Base-by-base conservation (phyloP, 2,888 invertebrate genomes). In the Acanthosepion pharaonis region DNA sequence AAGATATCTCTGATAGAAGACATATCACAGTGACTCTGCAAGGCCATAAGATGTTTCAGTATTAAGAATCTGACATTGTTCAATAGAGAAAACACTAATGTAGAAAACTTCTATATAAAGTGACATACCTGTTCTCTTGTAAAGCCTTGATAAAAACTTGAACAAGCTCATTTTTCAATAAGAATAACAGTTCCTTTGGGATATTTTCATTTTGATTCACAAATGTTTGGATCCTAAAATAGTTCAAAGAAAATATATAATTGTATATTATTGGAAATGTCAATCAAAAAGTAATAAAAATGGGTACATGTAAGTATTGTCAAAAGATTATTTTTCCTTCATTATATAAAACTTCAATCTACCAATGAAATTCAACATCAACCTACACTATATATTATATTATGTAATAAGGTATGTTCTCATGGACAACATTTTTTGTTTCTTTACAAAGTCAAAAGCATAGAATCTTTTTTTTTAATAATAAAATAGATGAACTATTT, bases 71-170 rank as follows among this genome's bases (percentile, higher is more conserved):
- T 59, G 59, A 59, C 59, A 23, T 51, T 4, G 51, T 51, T 51
- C 15, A 15, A 8, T 59, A 59, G 59, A n/a, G 11, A 3, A 0
- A 78, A 78, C 11, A 15, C 0, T 33, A 33, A 15, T 51, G 11
- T 6, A 59, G 53, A 94, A 4, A 78, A 9, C n/a, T 48, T 49
- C 8, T 64, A 15, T 64, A 91, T 59, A 91, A 91, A n/a, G 28
- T 53, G n/a, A 91, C 95, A 95, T 95, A 97, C 97, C 96, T 97
- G 95, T 97, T 96, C 93, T 96, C 96, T 94, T 97, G 97, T 59
- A 97, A 95, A 51, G 97, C 96, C 59, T 95, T 95, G 51, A 97
- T 96, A 95, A 97, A 96, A 25, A 96, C 96, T 23, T 96, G 95
- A 42, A 97, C 95, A 78, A 97, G 95, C 94, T 97, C 97, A 95